Evolutionary conservation across 1,140 invertebrate genomes (phyloP).

Genomic region (Ladona fulva): DNA sequence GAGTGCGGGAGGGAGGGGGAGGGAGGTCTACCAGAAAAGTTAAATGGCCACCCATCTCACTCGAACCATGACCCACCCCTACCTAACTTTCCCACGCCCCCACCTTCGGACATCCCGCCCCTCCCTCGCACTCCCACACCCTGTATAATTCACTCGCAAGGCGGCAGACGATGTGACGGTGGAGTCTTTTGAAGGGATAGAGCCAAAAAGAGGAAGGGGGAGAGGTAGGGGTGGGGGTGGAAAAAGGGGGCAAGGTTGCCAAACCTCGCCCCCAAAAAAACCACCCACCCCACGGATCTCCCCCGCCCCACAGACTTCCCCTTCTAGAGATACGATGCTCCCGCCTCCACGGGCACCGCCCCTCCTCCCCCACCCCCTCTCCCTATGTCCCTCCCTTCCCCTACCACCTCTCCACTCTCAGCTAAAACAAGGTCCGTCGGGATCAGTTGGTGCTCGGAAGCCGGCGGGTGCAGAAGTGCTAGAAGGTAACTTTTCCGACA

Average conservation of each 20-base stretch:
- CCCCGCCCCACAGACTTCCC: not conserved
- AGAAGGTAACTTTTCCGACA: too few species aligned
- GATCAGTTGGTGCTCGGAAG: not conserved
- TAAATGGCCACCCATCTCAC: not conserved
- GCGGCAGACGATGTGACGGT: not conserved
- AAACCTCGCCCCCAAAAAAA: too few species aligned
- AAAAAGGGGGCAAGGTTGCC: not conserved
- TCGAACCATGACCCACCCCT: constrained; percentile 1
- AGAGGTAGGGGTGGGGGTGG: not conserved
- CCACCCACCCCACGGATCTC: not conserved
- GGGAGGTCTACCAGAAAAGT: not conserved
- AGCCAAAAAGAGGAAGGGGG: not conserved
- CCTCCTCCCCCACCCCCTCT: not conserved
- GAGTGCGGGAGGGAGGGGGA: not conserved
- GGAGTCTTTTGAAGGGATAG: not conserved
- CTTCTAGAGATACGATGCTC: not conserved
- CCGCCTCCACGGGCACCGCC: not conserved
- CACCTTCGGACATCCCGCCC: not conserved
- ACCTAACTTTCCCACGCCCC: not conserved
- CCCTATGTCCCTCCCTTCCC: not conserved
- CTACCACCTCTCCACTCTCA: not conserved
- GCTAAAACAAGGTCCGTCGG: not conserved
- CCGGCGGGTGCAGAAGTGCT: not conserved
- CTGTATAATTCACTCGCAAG: not conserved
- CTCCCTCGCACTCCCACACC: too few species aligned